phyloP scores from a whole-genome alignment of 2,113 vertebrate species.

The Cyanoderma ruficeps region DNA sequence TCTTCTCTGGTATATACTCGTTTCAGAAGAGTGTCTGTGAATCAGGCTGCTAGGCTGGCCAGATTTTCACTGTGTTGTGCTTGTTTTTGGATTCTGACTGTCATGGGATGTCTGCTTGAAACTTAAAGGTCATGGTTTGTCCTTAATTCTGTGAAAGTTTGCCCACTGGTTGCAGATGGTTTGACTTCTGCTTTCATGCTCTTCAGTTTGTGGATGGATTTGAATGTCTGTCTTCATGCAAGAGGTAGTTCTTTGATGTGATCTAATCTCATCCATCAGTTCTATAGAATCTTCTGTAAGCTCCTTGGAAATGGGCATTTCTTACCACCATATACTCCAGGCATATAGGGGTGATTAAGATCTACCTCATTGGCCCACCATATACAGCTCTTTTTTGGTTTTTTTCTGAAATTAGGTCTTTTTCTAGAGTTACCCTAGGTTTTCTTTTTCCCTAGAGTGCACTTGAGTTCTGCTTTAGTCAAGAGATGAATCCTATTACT shows the following conservation, averaged over 20 bases:
- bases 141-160: neutral
- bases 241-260: neutral
- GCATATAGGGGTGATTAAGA: neutral
- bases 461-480: neutral
- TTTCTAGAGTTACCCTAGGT: neutral
- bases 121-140: neutral
- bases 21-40: neutral
- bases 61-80: neutral
- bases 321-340: neutral
- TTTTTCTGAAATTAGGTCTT: neutral
- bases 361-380: neutral
- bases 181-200: neutral
- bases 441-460: neutral
- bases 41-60: neutral
- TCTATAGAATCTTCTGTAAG: neutral
- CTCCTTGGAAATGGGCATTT: neutral
- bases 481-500: neutral
- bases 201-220: neutral
- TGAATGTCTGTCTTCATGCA: neutral
- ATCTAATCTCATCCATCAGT: neutral
- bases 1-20: neutral
- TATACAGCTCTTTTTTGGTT: neutral
- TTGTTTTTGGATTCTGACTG: neutral
- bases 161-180: neutral
- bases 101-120: neutral